Conservation (phyloP, 2,797 vertebrate species). For the Tiaroga cobitis region DNA sequence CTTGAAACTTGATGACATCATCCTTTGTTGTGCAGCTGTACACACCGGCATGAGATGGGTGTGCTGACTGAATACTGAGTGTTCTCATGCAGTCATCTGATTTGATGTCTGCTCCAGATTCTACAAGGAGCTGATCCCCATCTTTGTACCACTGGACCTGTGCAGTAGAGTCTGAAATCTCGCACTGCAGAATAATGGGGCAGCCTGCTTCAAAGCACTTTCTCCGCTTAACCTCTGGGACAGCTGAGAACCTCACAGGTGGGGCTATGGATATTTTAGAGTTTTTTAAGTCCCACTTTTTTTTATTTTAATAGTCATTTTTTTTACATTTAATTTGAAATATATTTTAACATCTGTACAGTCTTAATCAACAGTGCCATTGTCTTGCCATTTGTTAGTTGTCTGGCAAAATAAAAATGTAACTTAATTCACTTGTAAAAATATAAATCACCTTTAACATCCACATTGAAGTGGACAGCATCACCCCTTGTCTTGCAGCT, state of each 20-base stretch:
- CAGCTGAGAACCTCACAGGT: constrained; percentile 78
- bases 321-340: not conserved
- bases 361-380: not conserved
- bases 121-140: constrained; percentile 70
- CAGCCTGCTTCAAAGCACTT: constrained; percentile 74
- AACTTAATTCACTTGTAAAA: constrained; percentile 62
- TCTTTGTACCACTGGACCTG: constrained; percentile 81
- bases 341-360: constrained; percentile 29
- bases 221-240: constrained; percentile 76
- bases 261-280: constrained; percentile 81
- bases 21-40: constrained; percentile 80
- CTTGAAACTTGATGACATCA: constrained; percentile 79
- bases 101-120: constrained; percentile 73
- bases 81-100: constrained; percentile 76
- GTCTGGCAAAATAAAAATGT: constrained; percentile 62
- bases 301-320: constrained; percentile 13
- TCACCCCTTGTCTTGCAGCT: constrained; percentile 90
- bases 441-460: constrained; percentile 84
- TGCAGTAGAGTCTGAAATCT: constrained; percentile 77
- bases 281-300: constrained; percentile 61
- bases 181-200: constrained; percentile 77
- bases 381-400: constrained; percentile 62
- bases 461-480: constrained; percentile 85
- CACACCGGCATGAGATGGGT: constrained; percentile 75
- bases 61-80: constrained; percentile 76